A percentile compares a stretch with the other conserved stretches of the same genome.
Conservation (phyloP, 1,140 invertebrate species). For the Pseudoatta argentina region DNA sequence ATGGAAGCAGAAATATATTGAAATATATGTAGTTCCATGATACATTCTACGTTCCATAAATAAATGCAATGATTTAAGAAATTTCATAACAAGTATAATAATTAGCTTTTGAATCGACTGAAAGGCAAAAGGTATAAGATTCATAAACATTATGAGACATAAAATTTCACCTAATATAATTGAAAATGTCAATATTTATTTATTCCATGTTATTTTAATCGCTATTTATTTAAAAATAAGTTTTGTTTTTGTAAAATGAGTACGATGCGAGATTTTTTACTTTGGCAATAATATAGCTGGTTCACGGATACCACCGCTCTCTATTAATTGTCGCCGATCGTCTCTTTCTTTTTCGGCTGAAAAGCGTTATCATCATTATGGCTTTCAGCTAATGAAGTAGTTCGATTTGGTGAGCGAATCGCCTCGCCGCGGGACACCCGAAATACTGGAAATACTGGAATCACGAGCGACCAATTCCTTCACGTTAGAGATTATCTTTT, state of each 20-base stretch:
- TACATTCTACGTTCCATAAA: not conserved
- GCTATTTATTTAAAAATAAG: not conserved
- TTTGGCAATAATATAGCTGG: not conserved
- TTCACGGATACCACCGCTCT: not conserved
- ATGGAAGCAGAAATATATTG: not conserved
- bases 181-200: not conserved
- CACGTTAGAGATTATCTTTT: not conserved
- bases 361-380: slow-evolving; percentile 49
- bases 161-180: not conserved
- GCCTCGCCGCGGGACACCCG: slow-evolving; percentile 28
- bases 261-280: not conserved
- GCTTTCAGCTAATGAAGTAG: slow-evolving; percentile 51
- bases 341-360: slow-evolving; percentile 22
- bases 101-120: not conserved
- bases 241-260: not conserved
- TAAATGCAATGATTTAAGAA: not conserved
- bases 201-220: not conserved
- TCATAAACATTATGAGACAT: not conserved
- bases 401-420: slow-evolving; percentile 50
- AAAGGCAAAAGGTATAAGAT: not conserved
- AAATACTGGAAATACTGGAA: slow-evolving; percentile 70
- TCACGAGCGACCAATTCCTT: slow-evolving; percentile 39
- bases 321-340: slow-evolving; percentile 49
- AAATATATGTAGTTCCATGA: not conserved
- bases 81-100: not conserved